Conservation (phyloP, 2,888 invertebrate species). For the Calameuta filiformis region DNA sequence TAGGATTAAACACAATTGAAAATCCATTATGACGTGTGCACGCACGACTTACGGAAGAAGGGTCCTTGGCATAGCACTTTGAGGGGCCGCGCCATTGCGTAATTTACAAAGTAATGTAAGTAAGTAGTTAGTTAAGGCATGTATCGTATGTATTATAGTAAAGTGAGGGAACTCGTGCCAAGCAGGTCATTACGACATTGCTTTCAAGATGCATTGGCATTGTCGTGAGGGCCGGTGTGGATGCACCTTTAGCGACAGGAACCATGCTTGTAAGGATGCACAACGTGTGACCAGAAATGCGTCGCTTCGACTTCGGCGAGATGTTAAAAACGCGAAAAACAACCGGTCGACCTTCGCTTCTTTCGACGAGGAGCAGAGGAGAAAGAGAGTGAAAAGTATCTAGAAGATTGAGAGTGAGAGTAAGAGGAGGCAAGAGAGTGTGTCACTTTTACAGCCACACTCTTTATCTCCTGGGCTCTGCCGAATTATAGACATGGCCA, state of each 20-base stretch:
- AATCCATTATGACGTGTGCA: not conserved
- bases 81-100: not conserved
- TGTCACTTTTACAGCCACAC: not conserved
- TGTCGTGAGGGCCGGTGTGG: not conserved
- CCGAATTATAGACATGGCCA: not conserved
- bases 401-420: not conserved
- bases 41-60: slow-evolving; percentile 15
- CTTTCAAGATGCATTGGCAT: slow-evolving; percentile 20
- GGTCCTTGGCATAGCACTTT: slow-evolving; percentile 29
- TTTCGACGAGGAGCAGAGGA: not conserved
- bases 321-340: slow-evolving; percentile 2
- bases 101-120: not conserved
- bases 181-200: slow-evolving; percentile 27
- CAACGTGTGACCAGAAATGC: not conserved
- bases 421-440: not conserved
- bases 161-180: slow-evolving; percentile 18
- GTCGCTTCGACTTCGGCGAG: not conserved
- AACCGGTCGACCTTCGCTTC: slow-evolving; percentile 1
- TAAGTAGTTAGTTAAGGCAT: not conserved
- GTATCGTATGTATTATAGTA: not conserved
- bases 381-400: not conserved
- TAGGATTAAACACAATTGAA: slow-evolving; percentile 9
- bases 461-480: not conserved
- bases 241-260: not conserved
- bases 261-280: not conserved